Base-by-base conservation (phyloP, 1,140 invertebrate species). In the Homarus americanus region DNA sequence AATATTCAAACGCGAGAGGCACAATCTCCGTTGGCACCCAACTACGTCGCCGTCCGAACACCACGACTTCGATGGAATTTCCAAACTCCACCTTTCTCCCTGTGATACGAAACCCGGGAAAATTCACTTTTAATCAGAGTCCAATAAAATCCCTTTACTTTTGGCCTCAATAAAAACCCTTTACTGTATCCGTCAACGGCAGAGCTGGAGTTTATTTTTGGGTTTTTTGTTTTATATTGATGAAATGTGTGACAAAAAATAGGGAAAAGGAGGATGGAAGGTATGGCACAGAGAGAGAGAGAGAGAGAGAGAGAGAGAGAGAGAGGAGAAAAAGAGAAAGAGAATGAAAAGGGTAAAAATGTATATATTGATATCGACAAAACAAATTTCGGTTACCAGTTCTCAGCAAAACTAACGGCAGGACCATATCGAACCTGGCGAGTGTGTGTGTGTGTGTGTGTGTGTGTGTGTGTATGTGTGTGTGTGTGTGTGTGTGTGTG, bases 21-120 rank as follows among this genome's bases (percentile, higher is more conserved):
- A 88, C 86, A 88, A 88, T 88, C 86, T 88, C 86, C 86, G 86
- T 79, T 88, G 86, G 86, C 86, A 88, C 86, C 86, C 86, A 88
- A 80, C 86, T 88, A 88, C 86, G 86, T 53, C 49, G 86, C 36
- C 78, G 86, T 88, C 86, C 86, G 86, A 88, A 88, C 86, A 66
- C 86, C 38, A 53, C 41, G 49, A 80, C 75, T 88, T 88, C 66
- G 32, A 40, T 41, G 44, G 83, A 85, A 85, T 73, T 85, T 44
- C 83, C 44, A n/a, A n/a, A 34, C 75, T 75, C 72, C 69, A 72
- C 83, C 66, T 85, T 85, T 75, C 83, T 49, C 83, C 75, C 49
- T 49, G 69, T 85, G 83, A 85, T 85, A 85, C 83, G 83, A 82
- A 82, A 82, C 79, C 49, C 24, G 10, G 40, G 38, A 75, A 58